A percentile compares a stretch with the other conserved stretches of the same genome.
Conservation (phyloP, 64 coral and sea anemone species). For the Porites australiensis region DNA sequence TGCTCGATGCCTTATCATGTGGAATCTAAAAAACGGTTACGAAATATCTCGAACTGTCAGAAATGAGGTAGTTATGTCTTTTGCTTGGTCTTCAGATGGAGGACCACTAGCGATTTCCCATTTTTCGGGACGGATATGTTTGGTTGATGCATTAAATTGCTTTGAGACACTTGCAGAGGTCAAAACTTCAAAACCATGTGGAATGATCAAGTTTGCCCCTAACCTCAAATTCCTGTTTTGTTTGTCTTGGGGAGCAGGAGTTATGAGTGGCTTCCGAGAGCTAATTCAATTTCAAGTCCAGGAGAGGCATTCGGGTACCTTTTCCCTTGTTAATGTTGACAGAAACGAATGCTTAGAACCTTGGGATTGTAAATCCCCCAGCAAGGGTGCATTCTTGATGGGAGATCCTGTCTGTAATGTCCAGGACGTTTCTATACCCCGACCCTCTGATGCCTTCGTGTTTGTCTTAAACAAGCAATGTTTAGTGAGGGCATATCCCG, state of each 20-base stretch:
- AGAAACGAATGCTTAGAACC: not conserved
- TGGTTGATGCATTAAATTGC: not conserved
- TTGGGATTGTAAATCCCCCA: not conserved
- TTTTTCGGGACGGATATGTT: not conserved
- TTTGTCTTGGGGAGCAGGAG: no score
- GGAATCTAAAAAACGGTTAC: conserved; percentile 1
- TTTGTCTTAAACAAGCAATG: no score
- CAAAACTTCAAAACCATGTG: no score
- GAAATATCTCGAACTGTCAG: not conserved
- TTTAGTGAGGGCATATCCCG: no score
- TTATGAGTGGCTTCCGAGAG: not conserved
- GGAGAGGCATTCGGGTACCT: not conserved
- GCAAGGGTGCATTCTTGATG: not conserved
- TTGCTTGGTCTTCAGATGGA: conserved; percentile 19
- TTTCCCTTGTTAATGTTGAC: not conserved
- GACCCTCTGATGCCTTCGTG: no score
- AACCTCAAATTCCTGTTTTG: not conserved
- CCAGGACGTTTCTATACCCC: no score
- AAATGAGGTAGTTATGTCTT: not conserved
- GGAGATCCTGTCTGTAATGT: not conserved
- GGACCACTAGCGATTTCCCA: conserved; percentile 5
- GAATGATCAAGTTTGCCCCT: no score
- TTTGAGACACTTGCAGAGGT: not conserved
- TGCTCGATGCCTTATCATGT: not conserved
- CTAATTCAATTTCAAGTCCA: no score